Evolutionary conservation across 2,888 invertebrate genomes (phyloP), one percentile per base, ranked within the genome.

Genomic region (Theretra japonica): DNA sequence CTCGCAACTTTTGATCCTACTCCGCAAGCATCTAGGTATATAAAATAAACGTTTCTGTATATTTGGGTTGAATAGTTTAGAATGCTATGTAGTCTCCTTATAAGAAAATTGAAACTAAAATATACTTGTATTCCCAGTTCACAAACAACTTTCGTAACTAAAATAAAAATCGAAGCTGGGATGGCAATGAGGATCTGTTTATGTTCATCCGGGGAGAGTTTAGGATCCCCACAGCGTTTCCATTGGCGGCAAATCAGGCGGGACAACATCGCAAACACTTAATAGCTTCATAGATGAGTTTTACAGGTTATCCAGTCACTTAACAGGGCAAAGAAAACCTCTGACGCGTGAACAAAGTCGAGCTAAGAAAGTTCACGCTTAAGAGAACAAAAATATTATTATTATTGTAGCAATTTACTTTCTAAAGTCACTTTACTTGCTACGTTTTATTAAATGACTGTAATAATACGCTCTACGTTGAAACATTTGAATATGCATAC

Each of bases 401-500:
- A 58, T 58, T 58, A 58, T 58, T 15, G 21, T 58, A 58, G 23
- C 58, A 25, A 19, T 59, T 25, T 59, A 19, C 59, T 59, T 59
- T 59, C 59, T 30, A 19, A 19, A 28, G 17, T 19, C 19, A 25
- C 4, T 59, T 59, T 59, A 58, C 58, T 59, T 59, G 23, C 58
- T 59, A 25, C 25, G 2, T 59, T 59, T 59, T 59, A 59, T 59
- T 53, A 53, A 53, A 53, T 53, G 53, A 53, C 53, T 53, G 53
- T 19, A 53, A 53, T 53, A 53, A 53, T 53, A 53, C 17, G 53
- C n/a, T 53, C n/a, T 53, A 28, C 25, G 11, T 23, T 58, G 68
- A 7, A 23, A 41, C 50, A 68, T 68, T 53, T 68, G 25, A 68
- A 50, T 62, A 69, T 57, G 23, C 65, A 65, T 70, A 53, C 70